These are phyloP conservation scores for Geotria australis DNA, from an alignment of 2,797 vertebrate genomes.

Conservation along the genomic window DNA sequence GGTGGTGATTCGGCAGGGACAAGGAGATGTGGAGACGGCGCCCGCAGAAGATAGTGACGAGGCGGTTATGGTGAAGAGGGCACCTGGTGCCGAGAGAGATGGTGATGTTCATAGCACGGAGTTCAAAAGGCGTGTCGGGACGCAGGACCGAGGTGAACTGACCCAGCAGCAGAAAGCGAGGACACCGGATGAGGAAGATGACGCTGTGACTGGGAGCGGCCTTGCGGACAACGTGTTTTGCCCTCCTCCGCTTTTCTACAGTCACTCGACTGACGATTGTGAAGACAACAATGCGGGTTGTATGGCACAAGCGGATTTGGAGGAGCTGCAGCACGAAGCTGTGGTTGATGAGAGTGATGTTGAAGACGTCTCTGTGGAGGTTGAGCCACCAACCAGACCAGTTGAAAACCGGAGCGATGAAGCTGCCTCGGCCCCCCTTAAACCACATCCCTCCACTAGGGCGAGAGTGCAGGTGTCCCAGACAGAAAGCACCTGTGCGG, in stretches of 20 bases:
- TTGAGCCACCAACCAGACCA: not conserved
- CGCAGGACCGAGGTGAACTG: too few species aligned
- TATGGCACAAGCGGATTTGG: too few species aligned
- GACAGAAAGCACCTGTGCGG: not conserved
- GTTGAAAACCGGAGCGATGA: not conserved
- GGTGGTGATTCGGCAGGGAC: too few species aligned
- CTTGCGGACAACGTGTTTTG: slow-evolving; percentile 14
- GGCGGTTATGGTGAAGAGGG: too few species aligned
- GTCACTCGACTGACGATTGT: slow-evolving; percentile 5
- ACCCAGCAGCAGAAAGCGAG: not conserved
- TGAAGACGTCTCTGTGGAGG: not conserved
- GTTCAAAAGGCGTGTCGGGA: too few species aligned
- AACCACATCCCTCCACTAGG: not conserved
- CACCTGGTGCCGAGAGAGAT: too few species aligned
- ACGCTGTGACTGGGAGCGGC: slow-evolving; percentile 4
- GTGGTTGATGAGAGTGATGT: slow-evolving; percentile 2
- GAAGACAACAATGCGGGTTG: slow-evolving; percentile 1
- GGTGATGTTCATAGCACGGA: too few species aligned
- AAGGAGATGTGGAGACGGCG: too few species aligned
- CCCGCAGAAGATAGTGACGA: too few species aligned
- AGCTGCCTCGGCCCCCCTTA: not conserved
- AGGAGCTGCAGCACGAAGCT: too few species aligned
- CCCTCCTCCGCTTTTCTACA: slow-evolving; percentile 41
- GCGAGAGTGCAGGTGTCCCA: not conserved
- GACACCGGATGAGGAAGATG: slow-evolving; percentile 1